Evolutionary conservation across 2,113 vertebrate genomes (phyloP), one percentile per base, ranked within the genome.

Genomic region (Cephalopterus ornatus): DNA sequence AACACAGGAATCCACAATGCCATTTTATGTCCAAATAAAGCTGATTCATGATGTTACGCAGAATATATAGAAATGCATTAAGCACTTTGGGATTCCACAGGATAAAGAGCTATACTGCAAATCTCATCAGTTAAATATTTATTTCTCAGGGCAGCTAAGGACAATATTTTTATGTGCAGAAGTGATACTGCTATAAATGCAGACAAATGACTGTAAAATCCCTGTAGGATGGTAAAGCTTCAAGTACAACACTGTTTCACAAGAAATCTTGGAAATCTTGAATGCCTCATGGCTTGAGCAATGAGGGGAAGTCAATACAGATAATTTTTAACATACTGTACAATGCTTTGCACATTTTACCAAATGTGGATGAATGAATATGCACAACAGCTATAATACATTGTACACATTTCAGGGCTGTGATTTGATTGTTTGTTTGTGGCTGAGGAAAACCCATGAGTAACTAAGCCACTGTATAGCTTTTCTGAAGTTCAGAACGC

Each of bases 161-260:
- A 81, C 42, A 91, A 35, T 88, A 88, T 66, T 89, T 92, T 91
- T 41, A 85, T 79, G 24, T 85, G 58, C 28, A 75, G 50, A 91
- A 85, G 42, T 61, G 55, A 66, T 83, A 82, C 78, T 56, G 28
- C 42, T 92, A 52, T 80, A 92, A 91, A 86, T 83, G 46, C 27
- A 95, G 88, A 91, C 41, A 95, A 89, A 83, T 80, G 44, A 78
- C 47, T 30, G 14, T 35, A 72, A 92, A 94, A 74, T 94, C 46
- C 81, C 49, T 73, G 27, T 53, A 81, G 59, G 22, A 70, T 41
- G 20, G 21, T 72, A 91, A 85, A 91, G 8, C 61, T 92, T 28
- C 52, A 74, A 90, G 72, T 81, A 56, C 53, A 85, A 72, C 21
- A 53, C 19, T 37, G 26, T 86, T 84, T 89, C 59, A 85, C 61